These are phyloP conservation scores for Enteromius afrohamiltoni DNA, from an alignment of 2,797 vertebrate species.

Conservation along the genomic window DNA sequence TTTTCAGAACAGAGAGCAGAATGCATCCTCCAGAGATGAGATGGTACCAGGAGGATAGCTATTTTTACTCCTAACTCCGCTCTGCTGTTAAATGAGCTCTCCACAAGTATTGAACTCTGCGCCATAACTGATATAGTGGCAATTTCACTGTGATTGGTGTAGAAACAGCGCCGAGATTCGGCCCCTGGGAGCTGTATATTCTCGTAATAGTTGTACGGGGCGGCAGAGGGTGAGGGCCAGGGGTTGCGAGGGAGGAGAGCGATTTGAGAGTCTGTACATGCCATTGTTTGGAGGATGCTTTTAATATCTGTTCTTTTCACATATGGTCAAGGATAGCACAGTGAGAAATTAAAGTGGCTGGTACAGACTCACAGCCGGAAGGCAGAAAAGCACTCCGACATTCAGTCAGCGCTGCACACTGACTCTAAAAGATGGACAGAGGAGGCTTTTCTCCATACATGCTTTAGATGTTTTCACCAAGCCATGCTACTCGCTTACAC, in stretches of 20 bases:
- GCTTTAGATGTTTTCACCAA: constrained; percentile 16
- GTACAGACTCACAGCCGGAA: constrained; percentile 26
- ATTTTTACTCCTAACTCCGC: constrained; percentile 25
- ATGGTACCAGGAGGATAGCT: constrained; percentile 19
- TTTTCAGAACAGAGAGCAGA: constrained; percentile 27
- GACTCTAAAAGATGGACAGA: constrained; percentile 10
- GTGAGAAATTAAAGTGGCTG: constrained; percentile 57
- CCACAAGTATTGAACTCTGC: constrained; percentile 34
- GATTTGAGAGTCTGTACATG: constrained; percentile 64
- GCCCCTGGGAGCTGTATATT: constrained; percentile 71
- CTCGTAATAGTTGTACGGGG: constrained; percentile 71
- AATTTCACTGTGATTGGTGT: constrained; percentile 68
- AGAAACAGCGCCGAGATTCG: constrained; percentile 62
- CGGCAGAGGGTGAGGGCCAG: constrained; percentile 23
- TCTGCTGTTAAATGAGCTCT: constrained; percentile 49
- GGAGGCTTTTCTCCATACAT: not conserved
- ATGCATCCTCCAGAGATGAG: constrained; percentile 24
- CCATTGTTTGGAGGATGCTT: constrained; percentile 72
- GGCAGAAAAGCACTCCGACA: constrained; percentile 56
- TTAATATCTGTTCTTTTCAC: constrained; percentile 69
- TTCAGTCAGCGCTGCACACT: constrained; percentile 34
- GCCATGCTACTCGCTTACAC: not conserved
- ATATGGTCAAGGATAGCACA: constrained; percentile 62
- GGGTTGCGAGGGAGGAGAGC: constrained; percentile 12
- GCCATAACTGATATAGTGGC: constrained; percentile 49